phyloP scores from a whole-genome alignment of 2,113 vertebrate genomes.

The Hyaena hyaena region DNA sequence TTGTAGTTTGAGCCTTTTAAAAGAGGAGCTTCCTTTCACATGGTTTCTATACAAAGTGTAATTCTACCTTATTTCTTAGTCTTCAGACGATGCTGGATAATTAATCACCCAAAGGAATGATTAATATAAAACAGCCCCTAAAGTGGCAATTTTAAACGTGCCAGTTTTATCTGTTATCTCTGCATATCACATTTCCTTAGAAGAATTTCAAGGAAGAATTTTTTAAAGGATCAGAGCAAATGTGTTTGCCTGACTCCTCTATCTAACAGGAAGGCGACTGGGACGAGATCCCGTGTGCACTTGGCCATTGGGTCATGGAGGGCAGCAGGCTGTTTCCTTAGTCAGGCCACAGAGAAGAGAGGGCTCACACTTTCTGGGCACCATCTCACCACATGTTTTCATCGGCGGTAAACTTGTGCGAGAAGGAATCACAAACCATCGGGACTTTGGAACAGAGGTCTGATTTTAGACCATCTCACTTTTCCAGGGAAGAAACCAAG shows the following conservation, averaged over 20 bases:
- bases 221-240: constrained; percentile 48
- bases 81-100: constrained; percentile 1
- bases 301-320: background rate
- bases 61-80: constrained; percentile 45
- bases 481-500: background rate
- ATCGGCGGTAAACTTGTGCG: background rate
- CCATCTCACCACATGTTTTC: background rate
- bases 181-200: constrained; percentile 71
- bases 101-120: constrained; percentile 3
- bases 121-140: background rate
- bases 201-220: constrained; percentile 43
- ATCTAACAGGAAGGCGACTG: constrained; percentile 57
- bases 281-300: background rate
- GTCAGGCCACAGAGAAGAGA: background rate
- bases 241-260: constrained; percentile 21
- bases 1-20: constrained; percentile 5
- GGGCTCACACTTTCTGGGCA: background rate
- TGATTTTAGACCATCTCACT: background rate
- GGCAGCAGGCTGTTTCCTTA: constrained; percentile 26
- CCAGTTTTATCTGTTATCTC: constrained; percentile 58
- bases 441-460: background rate
- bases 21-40: constrained; percentile 30
- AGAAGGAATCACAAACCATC: background rate
- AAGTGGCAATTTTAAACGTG: constrained; percentile 17
- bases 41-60: background rate